Evolutionary conservation across 2,888 invertebrate genomes (phyloP).

Genomic region (Anaspis maculata): DNA sequence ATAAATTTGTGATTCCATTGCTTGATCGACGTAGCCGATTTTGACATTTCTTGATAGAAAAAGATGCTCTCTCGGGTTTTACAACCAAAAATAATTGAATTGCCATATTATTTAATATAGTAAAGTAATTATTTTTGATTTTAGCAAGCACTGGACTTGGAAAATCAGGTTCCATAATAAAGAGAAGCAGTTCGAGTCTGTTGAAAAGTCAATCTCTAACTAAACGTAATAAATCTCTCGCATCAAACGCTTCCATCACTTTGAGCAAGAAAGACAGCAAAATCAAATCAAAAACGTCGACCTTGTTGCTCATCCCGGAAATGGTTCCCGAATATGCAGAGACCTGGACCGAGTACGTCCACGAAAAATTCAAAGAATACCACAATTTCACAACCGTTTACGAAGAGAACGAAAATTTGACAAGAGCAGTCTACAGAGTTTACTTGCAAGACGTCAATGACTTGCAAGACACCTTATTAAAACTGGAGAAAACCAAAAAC

Average conservation of each 20-base stretch:
- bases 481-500: conserved; percentile 17
- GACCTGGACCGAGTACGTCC: conserved; percentile 22
- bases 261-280: conserved; percentile 2
- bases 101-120: too few species aligned
- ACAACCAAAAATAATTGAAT: too few species aligned
- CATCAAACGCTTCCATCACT: conserved; percentile 1
- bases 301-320: conserved; percentile 12
- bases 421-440: conserved; percentile 15
- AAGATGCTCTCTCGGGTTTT: too few species aligned
- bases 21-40: too few species aligned
- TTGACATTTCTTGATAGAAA: too few species aligned
- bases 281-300: conserved; percentile 6
- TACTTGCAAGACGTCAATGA: conserved; percentile 20
- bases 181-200: conserved; percentile 8
- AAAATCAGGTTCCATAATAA: conserved; percentile 1
- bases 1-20: too few species aligned
- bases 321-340: conserved; percentile 19
- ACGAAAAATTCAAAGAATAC: conserved; percentile 16
- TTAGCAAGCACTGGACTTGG: background rate
- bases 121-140: conserved; percentile 1
- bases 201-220: background rate
- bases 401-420: conserved; percentile 14
- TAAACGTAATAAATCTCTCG: conserved; percentile 1
- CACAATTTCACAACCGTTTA: conserved; percentile 13
- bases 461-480: conserved; percentile 15